phyloP scores from a whole-genome alignment of 2,888 invertebrate species.

The Parelbella ahira region DNA sequence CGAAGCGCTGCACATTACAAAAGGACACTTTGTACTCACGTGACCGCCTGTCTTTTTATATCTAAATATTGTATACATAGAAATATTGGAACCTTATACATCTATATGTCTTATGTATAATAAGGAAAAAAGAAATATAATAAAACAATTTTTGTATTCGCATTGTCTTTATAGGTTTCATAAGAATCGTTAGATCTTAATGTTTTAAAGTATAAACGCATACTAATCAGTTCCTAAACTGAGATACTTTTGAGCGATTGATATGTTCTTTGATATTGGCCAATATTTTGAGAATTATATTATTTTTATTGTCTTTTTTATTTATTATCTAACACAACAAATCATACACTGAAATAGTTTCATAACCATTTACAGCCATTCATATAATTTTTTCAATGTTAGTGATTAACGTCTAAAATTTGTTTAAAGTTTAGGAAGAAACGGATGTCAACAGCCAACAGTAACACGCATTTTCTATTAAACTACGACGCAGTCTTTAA shows the following conservation, averaged over 20 bases:
- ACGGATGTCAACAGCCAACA: constrained; percentile 22
- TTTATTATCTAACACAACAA: constrained; percentile 4
- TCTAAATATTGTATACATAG: constrained; percentile 6
- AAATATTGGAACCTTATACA: constrained; percentile 11
- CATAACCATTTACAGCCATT: constrained; percentile 7
- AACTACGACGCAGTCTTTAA: constrained; percentile 12
- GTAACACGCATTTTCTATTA: constrained; percentile 16
- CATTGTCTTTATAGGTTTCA: constrained; percentile 4
- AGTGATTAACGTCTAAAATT: constrained; percentile 6
- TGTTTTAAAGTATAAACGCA: too few relatives aligned
- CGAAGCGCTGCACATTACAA: constrained; percentile 25
- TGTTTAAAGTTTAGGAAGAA: constrained; percentile 15
- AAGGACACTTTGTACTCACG: constrained; percentile 29
- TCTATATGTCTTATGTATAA: constrained; percentile 3
- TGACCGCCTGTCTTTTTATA: constrained; percentile 2
- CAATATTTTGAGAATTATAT: constrained; percentile 1
- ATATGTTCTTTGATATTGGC: constrained; percentile 26
- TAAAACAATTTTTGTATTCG: constrained; percentile 1
- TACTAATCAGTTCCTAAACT: too few relatives aligned
- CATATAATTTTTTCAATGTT: too few relatives aligned
- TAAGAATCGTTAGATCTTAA: constrained; percentile 1
- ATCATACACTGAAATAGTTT: constrained; percentile 5
- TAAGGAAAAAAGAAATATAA: constrained; percentile 3
- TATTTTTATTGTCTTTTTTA: background rate
- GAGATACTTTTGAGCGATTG: constrained; percentile 29